These are phyloP conservation scores for Holocentrus rufus DNA, from an alignment of 2,797 vertebrate genomes.

Conservation along the genomic window DNA sequence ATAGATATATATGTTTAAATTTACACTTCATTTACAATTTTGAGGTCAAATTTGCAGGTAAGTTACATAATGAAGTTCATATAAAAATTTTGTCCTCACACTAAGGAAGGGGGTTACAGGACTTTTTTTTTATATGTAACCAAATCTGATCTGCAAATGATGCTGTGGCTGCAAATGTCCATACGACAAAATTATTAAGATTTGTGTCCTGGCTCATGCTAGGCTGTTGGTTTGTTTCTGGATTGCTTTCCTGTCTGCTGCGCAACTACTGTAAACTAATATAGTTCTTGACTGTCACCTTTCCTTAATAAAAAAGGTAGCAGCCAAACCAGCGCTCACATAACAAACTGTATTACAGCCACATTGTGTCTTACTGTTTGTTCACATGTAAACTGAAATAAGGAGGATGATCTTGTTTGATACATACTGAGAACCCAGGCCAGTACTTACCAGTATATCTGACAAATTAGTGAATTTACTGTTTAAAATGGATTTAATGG, in stretches of 20 bases:
- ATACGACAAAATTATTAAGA: conserved; percentile 7
- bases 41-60: conserved; percentile 45
- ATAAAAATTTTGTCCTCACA: conserved; percentile 29
- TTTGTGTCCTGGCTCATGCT: conserved; percentile 12
- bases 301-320: conserved; percentile 52
- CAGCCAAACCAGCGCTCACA: conserved; percentile 41
- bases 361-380: conserved; percentile 40
- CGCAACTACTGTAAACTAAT: conserved; percentile 36
- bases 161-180: not conserved
- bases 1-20: conserved; percentile 24
- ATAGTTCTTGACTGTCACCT: conserved; percentile 20
- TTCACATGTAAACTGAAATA: conserved; percentile 40
- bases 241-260: conserved; percentile 26
- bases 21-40: conserved; percentile 39
- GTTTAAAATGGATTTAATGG: conserved; percentile 39
- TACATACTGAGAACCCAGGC: conserved; percentile 34
- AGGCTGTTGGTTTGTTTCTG: conserved; percentile 27
- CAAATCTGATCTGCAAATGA: conserved; percentile 4
- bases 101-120: conserved; percentile 13
- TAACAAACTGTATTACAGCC: conserved; percentile 24
- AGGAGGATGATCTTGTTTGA: conserved; percentile 30
- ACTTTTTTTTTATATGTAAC: conserved; percentile 19
- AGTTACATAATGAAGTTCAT: conserved; percentile 45
- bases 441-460: not conserved
- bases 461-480: conserved; percentile 11